Evolutionary conservation across 2,113 vertebrate species (phyloP), one percentile per base, ranked within the genome.

Genomic region (Trochalopteron elliotii): DNA sequence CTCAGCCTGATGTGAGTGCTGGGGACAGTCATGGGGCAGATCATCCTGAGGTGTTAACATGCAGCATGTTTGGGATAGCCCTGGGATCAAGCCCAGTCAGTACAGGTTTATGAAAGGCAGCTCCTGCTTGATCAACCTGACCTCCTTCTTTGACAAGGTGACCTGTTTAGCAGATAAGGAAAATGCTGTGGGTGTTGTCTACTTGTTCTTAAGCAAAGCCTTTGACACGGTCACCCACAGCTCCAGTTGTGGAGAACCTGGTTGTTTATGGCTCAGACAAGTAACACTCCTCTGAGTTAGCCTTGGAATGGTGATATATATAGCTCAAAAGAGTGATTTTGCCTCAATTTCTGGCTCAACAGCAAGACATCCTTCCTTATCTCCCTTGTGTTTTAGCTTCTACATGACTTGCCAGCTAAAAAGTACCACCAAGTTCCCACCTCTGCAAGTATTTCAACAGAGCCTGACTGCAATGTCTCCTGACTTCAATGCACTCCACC

Each of bases 401-500:
- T 44, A 7, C 10, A 7, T 31, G 18, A 27, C 18, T 50, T 57
- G 12, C 27, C 31, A 65, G 12, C 37, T 50, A 33, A 57, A 57
- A 89, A 13, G 21, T 27, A 28, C 11, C 17, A 27, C 9, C 31
- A 72, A 16, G 10, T 42, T 65, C 27, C 17, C 35, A 71, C 17
- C 6, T 28, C 42, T 37, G 44, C 22, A 65, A 44, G 44, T 22
- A 33, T 57, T 81, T 65, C 27, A 23, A 6, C 22, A 37, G 33
- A 57, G 15, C 44, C 52, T 59, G 44, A 27, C 59, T 44, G 11
- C 15, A 15, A 15, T 27, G 4, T 33, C 18, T 57, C 37, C 28
- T 33, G 49, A 45, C 22, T 39, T 19, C 37, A 23, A 0, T 9
- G 50, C 0, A 0, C 7, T 67, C 68, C 19, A 59, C 7, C 31